Evolutionary conservation across 2,113 vertebrate species (phyloP).

Genomic region (Protobothrops flavoviridis): DNA sequence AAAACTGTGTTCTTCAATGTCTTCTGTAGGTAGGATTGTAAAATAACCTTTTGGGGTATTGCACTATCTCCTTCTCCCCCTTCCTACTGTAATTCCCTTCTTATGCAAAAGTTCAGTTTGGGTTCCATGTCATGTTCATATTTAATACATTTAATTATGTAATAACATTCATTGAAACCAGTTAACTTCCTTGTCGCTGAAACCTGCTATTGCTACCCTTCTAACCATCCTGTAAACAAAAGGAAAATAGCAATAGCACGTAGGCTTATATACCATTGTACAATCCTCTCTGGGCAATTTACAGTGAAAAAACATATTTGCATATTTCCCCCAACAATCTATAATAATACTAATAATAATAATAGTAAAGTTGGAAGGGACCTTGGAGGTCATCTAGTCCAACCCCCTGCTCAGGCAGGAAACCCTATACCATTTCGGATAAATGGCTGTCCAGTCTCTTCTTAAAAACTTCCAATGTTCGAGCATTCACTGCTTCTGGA

Average conservation of each 20-base stretch:
- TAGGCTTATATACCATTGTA: not conserved
- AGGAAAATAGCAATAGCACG: not conserved
- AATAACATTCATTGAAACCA: not conserved
- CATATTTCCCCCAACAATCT: not conserved
- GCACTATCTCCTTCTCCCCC: not conserved
- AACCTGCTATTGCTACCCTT: not conserved
- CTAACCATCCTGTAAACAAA: not conserved
- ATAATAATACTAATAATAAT: no score
- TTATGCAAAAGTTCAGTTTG: accelerated
- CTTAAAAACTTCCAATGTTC: no score
- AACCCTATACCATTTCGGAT: no score
- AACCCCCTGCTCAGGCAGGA: no score
- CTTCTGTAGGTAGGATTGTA: conserved; percentile 24
- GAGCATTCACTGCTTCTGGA: no score
- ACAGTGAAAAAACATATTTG: not conserved
- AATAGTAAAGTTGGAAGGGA: no score
- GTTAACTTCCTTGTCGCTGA: not conserved
- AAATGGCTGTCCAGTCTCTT: no score
- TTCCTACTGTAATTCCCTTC: conserved; percentile 23
- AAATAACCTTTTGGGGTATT: conserved; percentile 15
- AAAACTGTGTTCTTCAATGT: conserved; percentile 42
- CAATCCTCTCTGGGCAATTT: not conserved
- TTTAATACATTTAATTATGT: not conserved
- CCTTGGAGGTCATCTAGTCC: no score
- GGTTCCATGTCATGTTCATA: not conserved